These are phyloP conservation scores for Sebastes taczanowskii DNA, from an alignment of 2,797 vertebrate genomes.

Conservation along the genomic window DNA sequence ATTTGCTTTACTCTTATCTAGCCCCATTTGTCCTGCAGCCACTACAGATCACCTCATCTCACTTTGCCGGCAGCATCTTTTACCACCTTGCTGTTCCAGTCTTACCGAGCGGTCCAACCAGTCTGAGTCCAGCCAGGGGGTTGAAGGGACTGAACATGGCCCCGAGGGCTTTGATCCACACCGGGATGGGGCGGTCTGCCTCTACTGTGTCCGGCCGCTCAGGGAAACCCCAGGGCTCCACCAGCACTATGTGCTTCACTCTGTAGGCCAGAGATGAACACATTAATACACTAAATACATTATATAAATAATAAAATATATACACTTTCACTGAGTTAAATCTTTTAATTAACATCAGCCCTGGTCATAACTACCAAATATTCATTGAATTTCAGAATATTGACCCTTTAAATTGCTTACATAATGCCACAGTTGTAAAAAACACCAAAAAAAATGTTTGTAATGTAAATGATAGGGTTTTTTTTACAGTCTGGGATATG, in stretches of 20 bases:
- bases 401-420: background rate
- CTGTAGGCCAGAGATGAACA: constrained; percentile 66
- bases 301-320: no score
- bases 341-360: background rate
- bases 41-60: background rate
- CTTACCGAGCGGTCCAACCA: constrained; percentile 95
- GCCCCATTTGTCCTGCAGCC: background rate
- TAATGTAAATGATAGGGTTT: no score
- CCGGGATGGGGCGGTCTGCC: constrained; percentile 88
- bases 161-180: constrained; percentile 95
- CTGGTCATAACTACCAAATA: background rate
- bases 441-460: no score
- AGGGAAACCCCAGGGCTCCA: constrained; percentile 97
- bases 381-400: background rate
- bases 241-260: constrained; percentile 92
- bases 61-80: background rate
- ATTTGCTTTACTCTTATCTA: background rate
- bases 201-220: constrained; percentile 85
- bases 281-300: background rate
- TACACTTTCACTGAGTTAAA: no score
- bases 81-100: background rate
- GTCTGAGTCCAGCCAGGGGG: constrained; percentile 91
- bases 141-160: constrained; percentile 93
- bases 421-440: background rate
- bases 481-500: no score